Evolutionary conservation across 2,797 vertebrate genomes (phyloP), one percentile per base, ranked within the genome.

Genomic region (Philypnodon macrostomus): DNA sequence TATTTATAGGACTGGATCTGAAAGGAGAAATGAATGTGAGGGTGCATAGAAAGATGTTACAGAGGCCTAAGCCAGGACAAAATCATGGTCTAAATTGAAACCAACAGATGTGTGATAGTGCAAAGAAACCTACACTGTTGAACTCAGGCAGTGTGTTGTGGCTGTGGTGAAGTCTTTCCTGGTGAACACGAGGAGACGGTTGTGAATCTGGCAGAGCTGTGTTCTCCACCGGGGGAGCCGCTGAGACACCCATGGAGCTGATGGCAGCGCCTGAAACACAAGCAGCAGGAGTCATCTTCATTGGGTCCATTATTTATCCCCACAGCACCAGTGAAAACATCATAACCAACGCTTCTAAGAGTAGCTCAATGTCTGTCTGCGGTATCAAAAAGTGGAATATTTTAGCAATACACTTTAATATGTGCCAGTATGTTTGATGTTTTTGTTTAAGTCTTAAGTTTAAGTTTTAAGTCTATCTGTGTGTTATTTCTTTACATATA

Each of bases 211-310:
- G 86, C 47, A 73, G 54, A 0, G 84, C 77, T 5, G 86, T 88
- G 73, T 70, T 81, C 50, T 88, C 88, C 54, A 83, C 83, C 0
- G 85, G 39, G 21, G 8, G 83, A 42, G 81, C 80, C 29, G 74
- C 80, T 0, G 79, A 67, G 65, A 85, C 77, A 51, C 88, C 88
- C 88, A 92, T 86, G 52, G 85, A 90, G 64, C 76, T 89, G 79
- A 92, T 91, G 57, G 89, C 87, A 37, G 80, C 86, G 66, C 84
- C 90, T 92, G 80, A 62, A 80, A 82, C 52, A 75, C 45, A 75
- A 81, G 5, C 79, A 81, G 69, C 78, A 63, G 73, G 70, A 29
- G 50, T 15, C 38, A 21, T 53, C 61, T 45, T 79, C 69, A 81
- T 67, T 67, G 58, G 27, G 30, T 50, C 58, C 27, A 56, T 61